Evolutionary conservation across 2,888 invertebrate species (phyloP).

Genomic region (Drosophila formosana): DNA sequence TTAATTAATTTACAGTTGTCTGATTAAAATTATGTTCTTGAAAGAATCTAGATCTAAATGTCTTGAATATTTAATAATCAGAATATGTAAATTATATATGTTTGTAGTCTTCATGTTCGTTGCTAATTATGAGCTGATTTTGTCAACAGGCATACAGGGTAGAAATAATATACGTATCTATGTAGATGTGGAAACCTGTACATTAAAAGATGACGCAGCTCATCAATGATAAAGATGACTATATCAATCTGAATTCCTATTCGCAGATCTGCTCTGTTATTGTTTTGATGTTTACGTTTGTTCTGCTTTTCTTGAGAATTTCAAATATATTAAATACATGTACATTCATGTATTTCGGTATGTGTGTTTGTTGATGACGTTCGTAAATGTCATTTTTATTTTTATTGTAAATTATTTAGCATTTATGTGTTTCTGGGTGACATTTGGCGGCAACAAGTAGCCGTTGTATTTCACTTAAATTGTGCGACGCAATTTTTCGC

Average conservation of each 20-base stretch:
- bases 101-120: neutral
- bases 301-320: conserved; percentile 4
- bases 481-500: conserved; percentile 49
- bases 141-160: neutral
- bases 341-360: neutral
- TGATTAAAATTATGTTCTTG: too few relatives aligned
- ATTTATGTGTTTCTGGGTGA: conserved; percentile 22
- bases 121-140: neutral
- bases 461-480: conserved; percentile 22
- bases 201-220: conserved; percentile 15
- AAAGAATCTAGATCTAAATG: neutral
- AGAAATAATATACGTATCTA: too few relatives aligned
- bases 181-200: neutral
- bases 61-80: neutral
- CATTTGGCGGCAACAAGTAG: conserved; percentile 52
- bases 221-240: conserved; percentile 9
- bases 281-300: conserved; percentile 40
- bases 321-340: neutral
- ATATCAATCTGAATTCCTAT: conserved; percentile 6
- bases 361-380: conserved; percentile 25
- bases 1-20: too few relatives aligned
- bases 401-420: conserved; percentile 29
- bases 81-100: neutral
- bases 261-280: conserved; percentile 23
- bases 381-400: conserved; percentile 28